Conservation (phyloP, 2,797 vertebrate species). For the Danionella dracula region DNA sequence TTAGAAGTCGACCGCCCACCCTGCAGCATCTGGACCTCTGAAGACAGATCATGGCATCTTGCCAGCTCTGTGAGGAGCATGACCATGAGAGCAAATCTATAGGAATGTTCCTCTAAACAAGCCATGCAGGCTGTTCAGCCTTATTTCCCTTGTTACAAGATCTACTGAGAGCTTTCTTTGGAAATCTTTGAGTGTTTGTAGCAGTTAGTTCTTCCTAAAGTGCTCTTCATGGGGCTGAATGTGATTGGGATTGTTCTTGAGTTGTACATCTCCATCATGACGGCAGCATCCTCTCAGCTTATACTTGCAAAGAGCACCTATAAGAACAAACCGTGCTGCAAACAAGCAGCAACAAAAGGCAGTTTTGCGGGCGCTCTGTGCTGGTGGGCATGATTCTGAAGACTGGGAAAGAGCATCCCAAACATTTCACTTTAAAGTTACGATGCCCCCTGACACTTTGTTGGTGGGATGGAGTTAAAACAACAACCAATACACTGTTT, state of each 20-base stretch:
- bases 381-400: constrained; percentile 29
- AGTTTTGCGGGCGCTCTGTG: not conserved
- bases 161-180: not conserved
- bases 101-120: constrained; percentile 8
- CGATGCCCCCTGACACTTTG: constrained; percentile 57
- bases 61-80: not conserved
- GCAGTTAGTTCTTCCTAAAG: not conserved
- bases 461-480: constrained; percentile 71
- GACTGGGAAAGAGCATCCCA: constrained; percentile 45
- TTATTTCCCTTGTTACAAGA: not conserved
- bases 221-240: not conserved
- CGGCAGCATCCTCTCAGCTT: not conserved
- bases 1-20: not conserved
- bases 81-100: constrained; percentile 8
- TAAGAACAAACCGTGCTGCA: not conserved
- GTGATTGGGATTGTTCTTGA: not conserved
- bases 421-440: constrained; percentile 52
- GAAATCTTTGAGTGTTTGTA: not conserved
- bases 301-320: not conserved
- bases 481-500: constrained; percentile 42
- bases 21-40: not conserved
- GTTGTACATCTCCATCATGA: not conserved
- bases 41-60: not conserved
- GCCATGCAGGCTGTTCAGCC: not conserved
- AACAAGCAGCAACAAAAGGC: not conserved